These are phyloP conservation scores for Helicoverpa assulta DNA, from an alignment of 2,888 invertebrate species.

Conservation along the genomic window DNA sequence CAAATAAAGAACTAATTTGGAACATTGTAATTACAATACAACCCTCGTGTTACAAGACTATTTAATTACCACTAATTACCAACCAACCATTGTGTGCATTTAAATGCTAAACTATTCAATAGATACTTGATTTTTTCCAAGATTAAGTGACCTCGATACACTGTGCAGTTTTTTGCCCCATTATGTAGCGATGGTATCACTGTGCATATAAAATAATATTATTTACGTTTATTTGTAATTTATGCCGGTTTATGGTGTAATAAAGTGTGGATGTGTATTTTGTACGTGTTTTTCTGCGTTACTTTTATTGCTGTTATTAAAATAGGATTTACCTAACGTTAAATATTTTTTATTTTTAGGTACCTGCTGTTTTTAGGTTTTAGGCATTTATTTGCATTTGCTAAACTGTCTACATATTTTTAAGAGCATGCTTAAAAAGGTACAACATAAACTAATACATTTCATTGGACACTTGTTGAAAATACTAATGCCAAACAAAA, in stretches of 20 bases:
- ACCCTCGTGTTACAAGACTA: slow-evolving; percentile 11
- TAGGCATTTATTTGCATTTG: too few species aligned
- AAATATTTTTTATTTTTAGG: too few species aligned
- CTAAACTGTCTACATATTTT: too few species aligned
- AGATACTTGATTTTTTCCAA: slow-evolving; percentile 42
- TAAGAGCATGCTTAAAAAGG: too few species aligned
- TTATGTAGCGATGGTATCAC: slow-evolving; percentile 19
- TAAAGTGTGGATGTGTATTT: background rate
- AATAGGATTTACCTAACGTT: background rate
- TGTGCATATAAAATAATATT: slow-evolving; percentile 6
- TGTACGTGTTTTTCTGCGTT: background rate
- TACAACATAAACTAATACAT: too few species aligned
- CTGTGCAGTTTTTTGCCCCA: slow-evolving; percentile 24
- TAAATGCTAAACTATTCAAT: slow-evolving; percentile 47
- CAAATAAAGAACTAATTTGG: background rate
- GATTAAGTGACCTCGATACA: slow-evolving; percentile 37
- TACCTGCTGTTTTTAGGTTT: too few species aligned
- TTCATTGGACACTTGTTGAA: too few species aligned
- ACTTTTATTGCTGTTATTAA: background rate
- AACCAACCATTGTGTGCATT: slow-evolving; percentile 40
- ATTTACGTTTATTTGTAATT: slow-evolving; percentile 1
- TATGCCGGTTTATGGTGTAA: background rate
- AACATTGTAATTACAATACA: background rate
- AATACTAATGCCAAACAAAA: too few species aligned
- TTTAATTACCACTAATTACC: slow-evolving; percentile 24